Base-by-base conservation (phyloP, 2,113 vertebrate genomes). In the Erinaceus europaeus region DNA sequence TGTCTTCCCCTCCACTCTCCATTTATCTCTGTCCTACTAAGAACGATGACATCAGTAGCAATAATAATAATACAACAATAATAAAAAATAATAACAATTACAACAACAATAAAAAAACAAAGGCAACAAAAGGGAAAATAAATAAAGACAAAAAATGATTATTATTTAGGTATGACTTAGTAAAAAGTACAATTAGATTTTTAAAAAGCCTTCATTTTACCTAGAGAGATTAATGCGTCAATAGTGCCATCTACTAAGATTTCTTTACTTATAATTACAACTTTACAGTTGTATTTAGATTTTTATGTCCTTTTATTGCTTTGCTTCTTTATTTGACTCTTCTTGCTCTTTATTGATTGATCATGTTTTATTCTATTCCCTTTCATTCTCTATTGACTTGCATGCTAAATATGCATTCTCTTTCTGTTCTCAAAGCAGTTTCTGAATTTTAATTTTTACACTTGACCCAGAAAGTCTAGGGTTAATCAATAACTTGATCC, bases 381-480 rank as follows among this genome's bases (percentile, higher is more conserved):
- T 55, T 65, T 34, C 57, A n/a, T n/a, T 46, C 21, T 62, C 12
- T 50, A 34, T 76, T 72, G 62, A 77, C 64, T 55, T 68, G n/a
- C 32, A 65, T 40, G 36, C 38, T 81, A 88, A 46, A 46, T 88
- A 67, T 42, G 7, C 29, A 77, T 80, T 82, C 55, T 57, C 40
- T 75, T 80, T 71, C 34, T 65, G 75, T 72, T 61, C 7, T 9
- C 27, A 57, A 13, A 72, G 29, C 11, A 82, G 25, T 67, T 80
- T 67, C 62, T 77, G 34, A 85, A 91, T 89, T 82, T 85, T 76
- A 85, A 59, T 61, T 72, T 81, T 23, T 48, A 65, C 14, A 52
- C 2, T 59, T 85, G 50, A 67, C 14, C 32, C 69, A 77, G 34
- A 85, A 84, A 62, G 17, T 48, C 32, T 55, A 55, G 57, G 20